Conservation (phyloP, 2,888 invertebrate species). For the Latrodectus hesperus region DNA sequence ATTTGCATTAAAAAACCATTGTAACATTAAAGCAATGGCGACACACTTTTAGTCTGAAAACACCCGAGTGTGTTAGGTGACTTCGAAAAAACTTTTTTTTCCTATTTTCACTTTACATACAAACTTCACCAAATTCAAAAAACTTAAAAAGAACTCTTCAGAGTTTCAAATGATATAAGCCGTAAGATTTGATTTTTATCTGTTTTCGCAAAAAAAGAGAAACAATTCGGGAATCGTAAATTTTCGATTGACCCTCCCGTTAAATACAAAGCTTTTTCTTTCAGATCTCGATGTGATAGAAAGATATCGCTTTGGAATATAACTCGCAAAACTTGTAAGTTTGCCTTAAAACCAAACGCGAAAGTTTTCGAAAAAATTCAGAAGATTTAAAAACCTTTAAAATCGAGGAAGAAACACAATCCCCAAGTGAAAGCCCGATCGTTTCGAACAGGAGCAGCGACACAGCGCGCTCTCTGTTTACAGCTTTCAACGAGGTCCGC, state of each 20-base stretch:
- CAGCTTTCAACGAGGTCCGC: constrained; percentile 69
- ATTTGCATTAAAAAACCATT: neutral
- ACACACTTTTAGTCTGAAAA: constrained; percentile 40
- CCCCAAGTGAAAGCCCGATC: constrained; percentile 28
- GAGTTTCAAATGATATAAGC: neutral
- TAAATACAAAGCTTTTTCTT: constrained; percentile 23
- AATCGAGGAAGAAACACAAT: constrained; percentile 64
- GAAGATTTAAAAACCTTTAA: constrained; percentile 28
- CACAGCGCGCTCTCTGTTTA: constrained; percentile 49
- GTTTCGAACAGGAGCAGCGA: constrained; percentile 34
- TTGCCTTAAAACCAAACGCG: neutral
- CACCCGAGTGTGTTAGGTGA: constrained; percentile 57
- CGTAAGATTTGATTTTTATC: neutral
- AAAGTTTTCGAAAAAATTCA: constrained; percentile 10
- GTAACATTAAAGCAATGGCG: constrained; percentile 51
- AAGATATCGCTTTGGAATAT: neutral
- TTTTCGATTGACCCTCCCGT: constrained; percentile 20
- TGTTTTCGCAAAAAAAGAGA: constrained; percentile 35
- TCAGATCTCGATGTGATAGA: neutral
- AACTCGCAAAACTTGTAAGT: constrained; percentile 17
- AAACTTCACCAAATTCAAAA: neutral
- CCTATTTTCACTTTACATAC: neutral
- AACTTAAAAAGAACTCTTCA: neutral
- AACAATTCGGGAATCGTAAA: constrained; percentile 42
- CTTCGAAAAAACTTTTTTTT: constrained; percentile 40